Evolutionary conservation across 2,888 invertebrate species (phyloP), one percentile per base, ranked within the genome.

Genomic region (Hecatera dysodea): DNA sequence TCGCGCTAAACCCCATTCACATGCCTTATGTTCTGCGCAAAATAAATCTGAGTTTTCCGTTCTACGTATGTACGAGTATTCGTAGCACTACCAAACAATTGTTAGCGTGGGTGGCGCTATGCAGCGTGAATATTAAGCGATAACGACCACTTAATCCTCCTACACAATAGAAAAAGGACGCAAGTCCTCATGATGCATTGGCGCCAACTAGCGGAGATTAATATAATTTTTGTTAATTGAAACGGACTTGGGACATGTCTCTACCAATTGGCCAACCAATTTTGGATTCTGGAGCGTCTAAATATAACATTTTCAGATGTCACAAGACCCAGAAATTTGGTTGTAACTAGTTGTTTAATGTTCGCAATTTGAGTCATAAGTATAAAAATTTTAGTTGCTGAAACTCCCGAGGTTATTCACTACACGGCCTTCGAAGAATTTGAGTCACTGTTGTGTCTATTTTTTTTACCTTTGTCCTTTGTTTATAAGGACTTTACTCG

Each of bases 201-300:
- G 94, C 95, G 93, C 93, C 93, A 88, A 85, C 88, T 83, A 83
- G 85, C 80, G 88, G 88, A 90, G 91, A 93, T 93, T 93, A 94
- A 92, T 91, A 90, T 91, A 91, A 89, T 93, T 93, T 94, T 94
- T 91, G 88, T 93, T 94, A 94, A 95, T 95, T 95, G 90, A 90
- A 89, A 90, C 87, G 89, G 88, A 91, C 90, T 92, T 91, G 90
- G 86, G 84, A 87, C 88, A 82, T 89, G 91, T 88, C 89, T 86
- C 83, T 86, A 83, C 81, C 91, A 93, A 94, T 93, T 94, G 91
- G 85, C 86, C 64, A 85, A 82, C 90, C 89, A 92, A 89, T 90
- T 92, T 91, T 91, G 88, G 88, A 90, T 91, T 90, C 89, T 92
- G 90, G 92, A 89, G 82, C 92, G 85, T 85, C 89, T 94, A 94